phyloP scores from a whole-genome alignment of 2,113 vertebrate genomes.

The Triplophysa dalaica region DNA sequence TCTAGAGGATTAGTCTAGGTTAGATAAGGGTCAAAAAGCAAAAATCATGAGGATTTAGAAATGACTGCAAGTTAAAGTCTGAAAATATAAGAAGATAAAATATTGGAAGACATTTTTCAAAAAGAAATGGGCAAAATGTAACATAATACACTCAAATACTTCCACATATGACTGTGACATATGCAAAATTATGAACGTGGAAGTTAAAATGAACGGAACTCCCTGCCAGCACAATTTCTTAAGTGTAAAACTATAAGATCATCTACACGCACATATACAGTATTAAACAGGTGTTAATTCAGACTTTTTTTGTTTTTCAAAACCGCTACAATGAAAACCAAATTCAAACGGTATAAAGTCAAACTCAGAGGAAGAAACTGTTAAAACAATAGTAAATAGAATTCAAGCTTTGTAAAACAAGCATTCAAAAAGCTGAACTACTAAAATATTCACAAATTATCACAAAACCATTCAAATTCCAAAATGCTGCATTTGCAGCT shows the following conservation, averaged over 20 bases:
- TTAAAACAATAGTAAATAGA: conserved; percentile 13
- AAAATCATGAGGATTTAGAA: not conserved
- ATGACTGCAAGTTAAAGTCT: not conserved
- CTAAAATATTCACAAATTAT: conserved; percentile 32
- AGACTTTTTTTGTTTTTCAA: not conserved
- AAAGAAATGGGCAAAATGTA: not conserved
- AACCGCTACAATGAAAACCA: not conserved
- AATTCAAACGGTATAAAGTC: not conserved
- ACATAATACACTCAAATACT: not conserved
- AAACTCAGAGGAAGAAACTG: not conserved
- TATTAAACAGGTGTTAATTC: not conserved
- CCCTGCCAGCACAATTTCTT: too few relatives aligned
- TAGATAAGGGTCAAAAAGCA: not conserved
- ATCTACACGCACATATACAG: conserved; percentile 11
- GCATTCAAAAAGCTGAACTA: conserved; percentile 14
- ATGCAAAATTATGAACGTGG: not conserved
- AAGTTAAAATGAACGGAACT: not conserved
- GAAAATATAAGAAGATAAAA: not conserved
- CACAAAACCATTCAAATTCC: not conserved
- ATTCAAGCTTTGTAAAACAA: conserved; percentile 10
- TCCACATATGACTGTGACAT: too few relatives aligned
- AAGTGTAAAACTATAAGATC: not conserved
- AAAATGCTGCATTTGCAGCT: conserved; percentile 4
- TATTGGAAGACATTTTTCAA: not conserved
- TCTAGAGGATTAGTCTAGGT: not conserved